Evolutionary conservation across 2,797 vertebrate genomes (phyloP).

Genomic region (Cynopterus sphinx): DNA sequence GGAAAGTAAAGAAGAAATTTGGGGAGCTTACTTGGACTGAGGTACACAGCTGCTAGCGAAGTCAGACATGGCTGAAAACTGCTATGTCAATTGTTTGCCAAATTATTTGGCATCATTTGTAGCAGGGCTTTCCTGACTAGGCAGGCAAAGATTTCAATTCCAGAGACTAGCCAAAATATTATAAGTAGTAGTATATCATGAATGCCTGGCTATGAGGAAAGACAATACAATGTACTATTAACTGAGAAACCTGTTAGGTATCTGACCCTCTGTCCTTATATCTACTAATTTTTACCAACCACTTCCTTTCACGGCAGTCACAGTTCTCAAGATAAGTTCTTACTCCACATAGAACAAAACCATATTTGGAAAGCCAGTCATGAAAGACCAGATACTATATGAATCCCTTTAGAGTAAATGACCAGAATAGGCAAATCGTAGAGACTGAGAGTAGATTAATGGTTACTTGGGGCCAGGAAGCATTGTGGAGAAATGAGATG

Average conservation of each 20-base stretch:
- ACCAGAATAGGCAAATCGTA: not conserved
- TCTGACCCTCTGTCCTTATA: not conserved
- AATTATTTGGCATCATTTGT: slow-evolving; percentile 50
- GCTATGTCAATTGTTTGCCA: slow-evolving; percentile 49
- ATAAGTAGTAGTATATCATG: not conserved
- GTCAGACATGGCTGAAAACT: slow-evolving; percentile 16
- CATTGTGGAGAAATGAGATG: not conserved
- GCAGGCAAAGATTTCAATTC: slow-evolving; percentile 52
- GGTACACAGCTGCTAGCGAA: slow-evolving; percentile 49
- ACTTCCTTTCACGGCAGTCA: slow-evolving; percentile 25
- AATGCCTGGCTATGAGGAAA: slow-evolving; percentile 28
- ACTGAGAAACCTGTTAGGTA: not conserved
- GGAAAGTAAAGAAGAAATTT: slow-evolving; percentile 11
- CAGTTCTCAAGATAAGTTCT: not conserved
- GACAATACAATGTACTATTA: slow-evolving; percentile 2
- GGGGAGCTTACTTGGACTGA: slow-evolving; percentile 38
- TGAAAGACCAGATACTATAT: not conserved
- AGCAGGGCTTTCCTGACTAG: slow-evolving; percentile 27
- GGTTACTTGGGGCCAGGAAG: not conserved
- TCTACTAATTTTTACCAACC: not conserved
- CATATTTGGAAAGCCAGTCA: not conserved
- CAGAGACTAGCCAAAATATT: slow-evolving; percentile 38
- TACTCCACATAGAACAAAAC: slow-evolving; percentile 34
- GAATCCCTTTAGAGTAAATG: slow-evolving; percentile 8
- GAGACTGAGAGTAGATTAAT: not conserved